Evolutionary conservation across 2,888 invertebrate genomes (phyloP).

Genomic region (Panopea generosa): DNA sequence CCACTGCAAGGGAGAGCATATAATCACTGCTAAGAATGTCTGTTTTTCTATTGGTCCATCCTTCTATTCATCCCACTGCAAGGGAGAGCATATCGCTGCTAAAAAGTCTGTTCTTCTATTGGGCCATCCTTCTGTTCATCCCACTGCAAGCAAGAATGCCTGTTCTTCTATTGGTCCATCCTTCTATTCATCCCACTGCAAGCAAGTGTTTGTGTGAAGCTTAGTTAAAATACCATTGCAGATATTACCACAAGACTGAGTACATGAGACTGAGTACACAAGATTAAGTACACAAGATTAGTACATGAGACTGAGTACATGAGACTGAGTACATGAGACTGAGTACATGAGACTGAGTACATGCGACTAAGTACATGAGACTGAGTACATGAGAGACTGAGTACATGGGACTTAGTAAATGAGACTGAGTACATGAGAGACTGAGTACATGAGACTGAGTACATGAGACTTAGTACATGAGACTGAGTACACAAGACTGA

Average conservation of each 20-base stretch:
- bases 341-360: background rate
- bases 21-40: too few species aligned
- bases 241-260: background rate
- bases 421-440: background rate
- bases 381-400: background rate
- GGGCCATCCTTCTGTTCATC: too few species aligned
- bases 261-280: background rate
- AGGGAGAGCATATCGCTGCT: too few species aligned
- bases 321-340: background rate
- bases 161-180: too few species aligned
- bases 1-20: too few species aligned
- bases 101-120: too few species aligned
- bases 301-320: background rate
- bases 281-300: background rate
- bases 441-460: background rate
- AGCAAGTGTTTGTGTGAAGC: too few species aligned
- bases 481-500: background rate
- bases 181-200: too few species aligned
- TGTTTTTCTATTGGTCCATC: too few species aligned
- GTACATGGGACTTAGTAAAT: background rate
- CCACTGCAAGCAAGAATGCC: too few species aligned
- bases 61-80: too few species aligned
- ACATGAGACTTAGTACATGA: background rate
- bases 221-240: too few species aligned
- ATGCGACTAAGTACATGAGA: background rate